Evolutionary conservation across 2,797 vertebrate species (phyloP).

Genomic region (Borostomias antarcticus): DNA sequence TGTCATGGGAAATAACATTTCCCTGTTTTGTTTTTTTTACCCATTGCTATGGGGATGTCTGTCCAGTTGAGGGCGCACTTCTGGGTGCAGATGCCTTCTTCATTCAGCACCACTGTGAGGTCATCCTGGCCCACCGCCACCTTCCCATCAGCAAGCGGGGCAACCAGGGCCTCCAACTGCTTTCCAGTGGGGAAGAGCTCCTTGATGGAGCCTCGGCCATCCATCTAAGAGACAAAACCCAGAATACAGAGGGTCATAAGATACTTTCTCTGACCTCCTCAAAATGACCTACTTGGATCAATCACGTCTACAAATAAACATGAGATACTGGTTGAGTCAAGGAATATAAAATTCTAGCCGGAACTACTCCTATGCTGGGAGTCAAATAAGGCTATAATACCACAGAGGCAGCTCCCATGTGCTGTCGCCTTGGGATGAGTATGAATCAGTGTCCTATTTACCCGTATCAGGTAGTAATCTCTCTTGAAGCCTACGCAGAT

Average conservation of each 20-base stretch:
- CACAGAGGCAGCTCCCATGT: no score
- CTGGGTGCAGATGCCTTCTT: slow-evolving; percentile 95
- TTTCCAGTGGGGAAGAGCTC: slow-evolving; percentile 98
- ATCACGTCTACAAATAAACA: background rate
- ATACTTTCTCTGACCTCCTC: no score
- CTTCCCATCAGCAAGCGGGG: slow-evolving; percentile 94
- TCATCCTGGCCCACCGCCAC: slow-evolving; percentile 98
- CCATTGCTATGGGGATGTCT: slow-evolving; percentile 98
- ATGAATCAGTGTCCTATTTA: slow-evolving; percentile 57
- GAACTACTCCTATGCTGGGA: no score
- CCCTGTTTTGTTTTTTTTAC: slow-evolving; percentile 70
- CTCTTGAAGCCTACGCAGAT: slow-evolving; percentile 98
- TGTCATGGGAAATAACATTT: background rate
- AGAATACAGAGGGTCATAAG: slow-evolving; percentile 1
- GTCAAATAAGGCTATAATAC: no score
- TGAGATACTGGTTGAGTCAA: no score
- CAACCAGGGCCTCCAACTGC: slow-evolving; percentile 93
- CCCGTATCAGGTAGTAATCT: slow-evolving; percentile 96
- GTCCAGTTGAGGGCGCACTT: slow-evolving; percentile 99
- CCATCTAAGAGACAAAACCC: slow-evolving; percentile 84
- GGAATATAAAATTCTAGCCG: no score
- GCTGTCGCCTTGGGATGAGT: background rate
- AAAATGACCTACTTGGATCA: background rate
- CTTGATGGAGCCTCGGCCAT: slow-evolving; percentile 94
- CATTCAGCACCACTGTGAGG: slow-evolving; percentile 94